phyloP scores from a whole-genome alignment of 2,113 vertebrate species.

The Chrysochloris asiatica region DNA sequence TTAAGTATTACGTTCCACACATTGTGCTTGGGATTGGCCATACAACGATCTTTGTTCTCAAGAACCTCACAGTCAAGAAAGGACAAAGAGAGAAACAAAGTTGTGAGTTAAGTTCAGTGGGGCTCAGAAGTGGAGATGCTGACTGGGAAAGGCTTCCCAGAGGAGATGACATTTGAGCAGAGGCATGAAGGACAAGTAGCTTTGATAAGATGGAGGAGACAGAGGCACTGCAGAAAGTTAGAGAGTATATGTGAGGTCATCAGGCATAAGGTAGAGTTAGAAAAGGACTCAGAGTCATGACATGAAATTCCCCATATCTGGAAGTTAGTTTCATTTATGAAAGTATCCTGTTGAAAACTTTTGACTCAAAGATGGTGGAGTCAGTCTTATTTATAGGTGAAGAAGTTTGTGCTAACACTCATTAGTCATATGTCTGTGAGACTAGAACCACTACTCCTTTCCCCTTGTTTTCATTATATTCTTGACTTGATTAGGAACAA shows the following conservation, averaged over 20 bases:
- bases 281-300: not conserved
- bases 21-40: slow-evolving; percentile 8
- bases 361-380: not conserved
- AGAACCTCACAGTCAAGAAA: not conserved
- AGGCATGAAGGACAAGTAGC: not conserved
- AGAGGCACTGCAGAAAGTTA: not conserved
- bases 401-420: not conserved
- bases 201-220: not conserved
- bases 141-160: not conserved
- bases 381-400: not conserved
- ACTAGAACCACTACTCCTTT: not conserved
- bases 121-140: slow-evolving; percentile 5
- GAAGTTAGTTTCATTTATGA: not conserved
- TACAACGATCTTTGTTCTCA: slow-evolving; percentile 33
- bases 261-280: not conserved
- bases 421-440: not conserved
- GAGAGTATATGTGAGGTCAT: not conserved
- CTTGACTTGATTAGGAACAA: slow-evolving; percentile 19
- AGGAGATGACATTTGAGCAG: not conserved
- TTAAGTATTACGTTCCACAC: not conserved
- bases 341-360: not conserved
- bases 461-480: not conserved
- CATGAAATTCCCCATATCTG: not conserved
- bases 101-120: not conserved
- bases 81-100: not conserved